Evolutionary conservation across 2,888 invertebrate genomes (phyloP).

Genomic region (Tenthredo mesomela): DNA sequence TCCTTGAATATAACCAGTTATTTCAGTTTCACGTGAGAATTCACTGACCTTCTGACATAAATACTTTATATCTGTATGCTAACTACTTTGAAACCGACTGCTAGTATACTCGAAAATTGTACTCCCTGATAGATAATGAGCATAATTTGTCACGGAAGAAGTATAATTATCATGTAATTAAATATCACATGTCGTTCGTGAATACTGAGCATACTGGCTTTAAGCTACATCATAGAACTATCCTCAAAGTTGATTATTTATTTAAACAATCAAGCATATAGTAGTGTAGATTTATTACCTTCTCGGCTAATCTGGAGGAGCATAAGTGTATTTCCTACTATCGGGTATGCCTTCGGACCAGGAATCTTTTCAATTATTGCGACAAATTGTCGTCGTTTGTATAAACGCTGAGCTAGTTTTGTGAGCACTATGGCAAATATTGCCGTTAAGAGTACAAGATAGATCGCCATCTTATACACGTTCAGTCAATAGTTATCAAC

Average conservation of each 20-base stretch:
- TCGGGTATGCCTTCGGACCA: constrained; percentile 63
- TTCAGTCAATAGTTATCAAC: not conserved
- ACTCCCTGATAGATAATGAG: not conserved
- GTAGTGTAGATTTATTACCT: constrained; percentile 57
- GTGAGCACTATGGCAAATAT: not conserved
- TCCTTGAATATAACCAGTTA: not conserved
- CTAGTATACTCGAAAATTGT: not conserved
- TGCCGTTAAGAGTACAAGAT: not conserved
- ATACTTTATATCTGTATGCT: not conserved
- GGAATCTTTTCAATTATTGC: constrained; percentile 62
- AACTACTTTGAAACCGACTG: not conserved
- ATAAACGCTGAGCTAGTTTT: constrained; percentile 49
- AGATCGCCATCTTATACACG: not conserved
- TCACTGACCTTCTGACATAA: not conserved
- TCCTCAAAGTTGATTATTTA: not conserved
- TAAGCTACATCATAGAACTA: not conserved
- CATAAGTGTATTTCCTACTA: constrained; percentile 59
- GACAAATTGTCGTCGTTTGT: constrained; percentile 53
- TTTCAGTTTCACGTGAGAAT: not conserved
- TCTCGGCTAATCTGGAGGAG: constrained; percentile 55
- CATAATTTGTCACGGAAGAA: not conserved
- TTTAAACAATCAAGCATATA: not conserved
- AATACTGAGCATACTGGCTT: not conserved
- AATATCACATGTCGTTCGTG: not conserved
- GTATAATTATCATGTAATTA: not conserved